Evolutionary conservation across 2,113 vertebrate genomes (phyloP).

Genomic region (Cyanoramphus novaezelandiae): DNA sequence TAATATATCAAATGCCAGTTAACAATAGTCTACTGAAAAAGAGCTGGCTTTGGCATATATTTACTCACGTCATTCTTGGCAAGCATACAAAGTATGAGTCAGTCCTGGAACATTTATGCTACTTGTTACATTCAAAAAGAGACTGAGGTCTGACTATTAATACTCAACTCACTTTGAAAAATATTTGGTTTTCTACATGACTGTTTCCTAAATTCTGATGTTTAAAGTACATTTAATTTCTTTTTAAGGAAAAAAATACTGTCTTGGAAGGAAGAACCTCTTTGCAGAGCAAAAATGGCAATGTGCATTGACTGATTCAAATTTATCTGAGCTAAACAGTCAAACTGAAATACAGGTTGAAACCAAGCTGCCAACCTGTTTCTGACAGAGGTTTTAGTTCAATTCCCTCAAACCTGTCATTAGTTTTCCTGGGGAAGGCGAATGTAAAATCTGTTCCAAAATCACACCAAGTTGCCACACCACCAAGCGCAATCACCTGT

Average conservation of each 20-base stretch:
- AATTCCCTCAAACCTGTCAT: not conserved
- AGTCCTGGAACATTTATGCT: slow-evolving; percentile 10
- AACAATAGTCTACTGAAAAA: slow-evolving; percentile 26
- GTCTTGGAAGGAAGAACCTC: not conserved
- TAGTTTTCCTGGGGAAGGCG: not conserved
- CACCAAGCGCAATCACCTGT: not conserved
- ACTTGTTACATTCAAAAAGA: slow-evolving; percentile 27
- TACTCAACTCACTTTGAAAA: not conserved
- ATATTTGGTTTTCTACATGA: not conserved
- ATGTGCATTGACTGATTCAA: not conserved
- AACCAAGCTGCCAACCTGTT: not conserved
- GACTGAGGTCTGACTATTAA: not conserved
- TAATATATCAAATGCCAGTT: slow-evolving; percentile 38
- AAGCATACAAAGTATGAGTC: slow-evolving; percentile 44
- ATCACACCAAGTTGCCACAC: not conserved
- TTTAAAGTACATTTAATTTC: not conserved
- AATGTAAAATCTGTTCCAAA: not conserved
- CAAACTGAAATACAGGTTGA: not conserved
- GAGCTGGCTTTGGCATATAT: slow-evolving; percentile 44
- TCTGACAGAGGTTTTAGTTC: not conserved
- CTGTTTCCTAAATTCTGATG: not conserved
- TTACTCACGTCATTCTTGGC: slow-evolving; percentile 57
- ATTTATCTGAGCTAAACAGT: not conserved
- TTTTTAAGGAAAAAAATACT: not conserved
- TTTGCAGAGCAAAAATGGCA: not conserved